Percentiles rank a stretch among this genome's conserved stretches.
These are phyloP conservation scores for Cephalopachus bancanus DNA, from an alignment of 2,797 vertebrate species.

Conservation along the genomic window DNA sequence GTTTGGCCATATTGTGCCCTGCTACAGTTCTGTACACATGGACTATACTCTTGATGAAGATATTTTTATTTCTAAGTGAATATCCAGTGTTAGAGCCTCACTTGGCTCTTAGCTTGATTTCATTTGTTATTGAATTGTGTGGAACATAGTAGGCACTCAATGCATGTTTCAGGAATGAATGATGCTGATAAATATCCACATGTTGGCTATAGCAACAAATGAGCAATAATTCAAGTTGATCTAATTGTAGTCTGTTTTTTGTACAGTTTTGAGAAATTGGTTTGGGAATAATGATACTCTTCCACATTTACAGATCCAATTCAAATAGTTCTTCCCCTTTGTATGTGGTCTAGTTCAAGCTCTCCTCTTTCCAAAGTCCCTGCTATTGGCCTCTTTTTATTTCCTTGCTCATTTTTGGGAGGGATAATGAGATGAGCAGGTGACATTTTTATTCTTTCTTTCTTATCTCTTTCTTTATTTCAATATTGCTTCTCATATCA, in stretches of 20 bases:
- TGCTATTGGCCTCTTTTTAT: background rate
- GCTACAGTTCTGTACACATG: background rate
- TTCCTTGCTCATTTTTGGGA: background rate
- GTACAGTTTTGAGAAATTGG: constrained; percentile 38
- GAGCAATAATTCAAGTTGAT: constrained; percentile 52
- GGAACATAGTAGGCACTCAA: background rate
- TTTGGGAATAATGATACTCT: background rate
- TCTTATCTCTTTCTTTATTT: background rate
- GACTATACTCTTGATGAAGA: background rate
- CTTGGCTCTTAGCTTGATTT: constrained; percentile 4
- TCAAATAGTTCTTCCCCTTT: background rate
- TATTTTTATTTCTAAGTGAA: constrained; percentile 31
- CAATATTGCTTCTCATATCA: background rate
- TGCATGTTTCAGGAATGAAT: constrained; percentile 27
- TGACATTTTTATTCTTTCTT: background rate
- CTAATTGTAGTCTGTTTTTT: constrained; percentile 47
- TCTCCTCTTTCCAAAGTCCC: background rate
- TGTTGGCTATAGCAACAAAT: constrained; percentile 6
- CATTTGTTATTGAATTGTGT: background rate
- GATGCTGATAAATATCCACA: background rate
- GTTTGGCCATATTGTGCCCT: background rate
- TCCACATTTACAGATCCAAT: background rate
- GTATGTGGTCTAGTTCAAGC: background rate
- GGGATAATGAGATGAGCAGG: background rate
- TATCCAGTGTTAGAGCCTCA: background rate